phyloP scores from a whole-genome alignment of 2,888 invertebrate species.

The Cataglyphis cursor region DNA sequence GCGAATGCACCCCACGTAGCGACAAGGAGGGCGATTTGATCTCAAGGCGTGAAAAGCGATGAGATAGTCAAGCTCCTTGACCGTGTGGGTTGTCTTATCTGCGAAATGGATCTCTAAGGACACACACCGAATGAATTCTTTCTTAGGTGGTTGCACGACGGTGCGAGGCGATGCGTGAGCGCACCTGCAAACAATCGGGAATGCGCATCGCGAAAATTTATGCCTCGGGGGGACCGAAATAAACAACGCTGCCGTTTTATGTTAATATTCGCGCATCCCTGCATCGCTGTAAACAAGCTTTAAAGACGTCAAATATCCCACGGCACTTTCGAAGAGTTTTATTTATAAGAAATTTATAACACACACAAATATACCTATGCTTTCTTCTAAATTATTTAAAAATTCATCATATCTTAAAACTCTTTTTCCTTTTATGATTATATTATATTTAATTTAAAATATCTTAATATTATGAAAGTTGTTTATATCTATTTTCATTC shows the following conservation, averaged over 20 bases:
- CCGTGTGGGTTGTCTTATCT: slow-evolving; percentile 61
- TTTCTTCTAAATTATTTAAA: slow-evolving; percentile 16
- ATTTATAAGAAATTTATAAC: slow-evolving; percentile 38
- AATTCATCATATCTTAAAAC: not conserved
- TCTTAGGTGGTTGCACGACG: slow-evolving; percentile 28
- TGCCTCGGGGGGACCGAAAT: slow-evolving; percentile 37
- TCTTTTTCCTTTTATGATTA: not conserved
- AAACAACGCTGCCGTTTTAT: slow-evolving; percentile 52
- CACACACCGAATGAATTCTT: slow-evolving; percentile 59
- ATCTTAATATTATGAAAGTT: no score
- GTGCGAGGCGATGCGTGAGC: slow-evolving; percentile 25
- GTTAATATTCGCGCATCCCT: slow-evolving; percentile 41
- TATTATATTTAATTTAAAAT: not conserved
- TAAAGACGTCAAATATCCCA: slow-evolving; percentile 37
- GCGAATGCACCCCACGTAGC: slow-evolving; percentile 59
- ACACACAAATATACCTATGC: not conserved
- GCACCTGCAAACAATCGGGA: slow-evolving; percentile 54
- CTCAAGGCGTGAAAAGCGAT: slow-evolving; percentile 80
- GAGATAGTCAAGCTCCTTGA: slow-evolving; percentile 83
- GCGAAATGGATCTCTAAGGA: slow-evolving; percentile 55
- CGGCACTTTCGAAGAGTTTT: slow-evolving; percentile 16
- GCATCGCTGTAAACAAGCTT: slow-evolving; percentile 47
- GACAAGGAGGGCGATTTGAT: slow-evolving; percentile 57
- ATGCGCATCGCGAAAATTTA: slow-evolving; percentile 53
- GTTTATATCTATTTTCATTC: not conserved